These are phyloP conservation scores for Arge pagana DNA, from an alignment of 2,888 invertebrate species.

Conservation along the genomic window DNA sequence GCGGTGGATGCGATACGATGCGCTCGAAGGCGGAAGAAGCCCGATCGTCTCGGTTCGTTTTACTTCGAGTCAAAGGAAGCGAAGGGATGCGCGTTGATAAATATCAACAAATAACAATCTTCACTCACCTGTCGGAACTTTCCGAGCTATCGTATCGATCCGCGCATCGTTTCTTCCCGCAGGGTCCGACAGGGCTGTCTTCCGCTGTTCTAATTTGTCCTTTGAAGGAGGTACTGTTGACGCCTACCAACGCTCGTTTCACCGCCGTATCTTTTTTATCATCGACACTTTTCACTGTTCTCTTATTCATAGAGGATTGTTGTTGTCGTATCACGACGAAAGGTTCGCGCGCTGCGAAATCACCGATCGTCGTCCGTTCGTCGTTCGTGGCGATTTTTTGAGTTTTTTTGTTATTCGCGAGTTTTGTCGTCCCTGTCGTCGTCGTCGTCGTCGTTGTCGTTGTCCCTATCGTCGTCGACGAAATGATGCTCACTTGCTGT, in stretches of 20 bases:
- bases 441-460: conserved; percentile 45
- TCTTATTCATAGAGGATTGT: background rate
- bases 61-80: too few species aligned
- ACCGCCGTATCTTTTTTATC: conserved; percentile 23
- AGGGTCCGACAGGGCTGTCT: conserved; percentile 55
- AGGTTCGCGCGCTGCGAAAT: too few species aligned
- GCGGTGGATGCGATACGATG: too few species aligned
- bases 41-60: too few species aligned
- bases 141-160: conserved; percentile 93
- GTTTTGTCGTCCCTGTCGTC: conserved; percentile 61
- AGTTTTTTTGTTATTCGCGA: too few species aligned
- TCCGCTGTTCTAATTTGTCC: conserved; percentile 50
- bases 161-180: conserved; percentile 82
- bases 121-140: conserved; percentile 87
- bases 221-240: conserved; percentile 41
- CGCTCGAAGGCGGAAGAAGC: too few species aligned
- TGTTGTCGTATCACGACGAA: too few species aligned
- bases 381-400: too few species aligned
- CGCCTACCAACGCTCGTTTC: conserved; percentile 1
- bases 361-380: too few species aligned
- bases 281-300: conserved; percentile 3
- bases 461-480: conserved; percentile 31
- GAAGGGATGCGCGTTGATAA: background rate
- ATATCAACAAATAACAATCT: conserved; percentile 28
- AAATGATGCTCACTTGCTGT: conserved; percentile 3